Evolutionary conservation across 2,797 vertebrate genomes (phyloP).

Genomic region (Eulemur mongoz): DNA sequence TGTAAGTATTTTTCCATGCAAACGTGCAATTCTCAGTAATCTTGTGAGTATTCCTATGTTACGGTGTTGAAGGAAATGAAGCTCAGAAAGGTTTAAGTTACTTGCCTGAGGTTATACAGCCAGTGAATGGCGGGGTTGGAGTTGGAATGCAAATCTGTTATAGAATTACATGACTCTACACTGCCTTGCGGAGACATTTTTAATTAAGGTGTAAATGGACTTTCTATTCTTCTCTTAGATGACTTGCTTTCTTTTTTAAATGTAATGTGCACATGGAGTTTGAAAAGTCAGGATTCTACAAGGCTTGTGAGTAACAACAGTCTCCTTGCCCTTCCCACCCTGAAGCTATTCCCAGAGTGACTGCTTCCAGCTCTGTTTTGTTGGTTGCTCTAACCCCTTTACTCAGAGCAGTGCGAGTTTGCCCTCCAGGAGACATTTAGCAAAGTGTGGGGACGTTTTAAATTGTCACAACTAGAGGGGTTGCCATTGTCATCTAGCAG

Average conservation of each 20-base stretch:
- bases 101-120: neutral
- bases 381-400: neutral
- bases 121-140: neutral
- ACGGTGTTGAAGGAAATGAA: neutral
- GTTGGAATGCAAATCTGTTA: neutral
- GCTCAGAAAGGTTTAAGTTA: neutral
- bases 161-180: neutral
- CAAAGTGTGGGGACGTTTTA: neutral
- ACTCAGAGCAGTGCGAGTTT: neutral
- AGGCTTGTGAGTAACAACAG: neutral
- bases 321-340: neutral
- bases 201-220: neutral
- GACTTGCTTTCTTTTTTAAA: conserved; percentile 5
- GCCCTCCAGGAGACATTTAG: neutral
- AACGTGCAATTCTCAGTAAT: neutral
- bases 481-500: neutral
- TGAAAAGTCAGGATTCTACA: neutral
- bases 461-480: neutral
- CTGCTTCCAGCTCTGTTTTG: neutral
- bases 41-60: neutral
- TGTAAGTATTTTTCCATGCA: neutral
- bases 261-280: neutral
- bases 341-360: neutral
- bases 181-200: neutral
- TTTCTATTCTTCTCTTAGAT: neutral